phyloP scores from a whole-genome alignment of 2,888 invertebrate genomes.

The Dicyrtomina minuta region DNA sequence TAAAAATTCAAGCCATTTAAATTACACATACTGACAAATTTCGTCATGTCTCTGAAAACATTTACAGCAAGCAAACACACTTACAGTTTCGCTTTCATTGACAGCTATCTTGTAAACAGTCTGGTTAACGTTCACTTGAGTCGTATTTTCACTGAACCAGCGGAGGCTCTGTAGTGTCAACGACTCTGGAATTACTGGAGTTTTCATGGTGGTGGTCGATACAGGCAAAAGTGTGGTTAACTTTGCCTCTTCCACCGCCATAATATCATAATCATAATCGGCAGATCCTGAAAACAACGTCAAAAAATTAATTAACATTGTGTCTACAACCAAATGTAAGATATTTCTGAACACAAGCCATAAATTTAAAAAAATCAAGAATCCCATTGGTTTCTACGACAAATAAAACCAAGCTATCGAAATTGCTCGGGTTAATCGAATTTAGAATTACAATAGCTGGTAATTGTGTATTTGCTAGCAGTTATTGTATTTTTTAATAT shows the following conservation, averaged over 20 bases:
- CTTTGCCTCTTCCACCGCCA: not conserved
- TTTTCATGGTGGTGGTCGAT: not conserved
- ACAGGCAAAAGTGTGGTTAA: not conserved
- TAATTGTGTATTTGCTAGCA: too few species aligned
- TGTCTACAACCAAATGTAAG: too few species aligned
- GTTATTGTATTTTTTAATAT: too few species aligned
- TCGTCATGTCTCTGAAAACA: not conserved
- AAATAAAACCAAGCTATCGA: too few species aligned
- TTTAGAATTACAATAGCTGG: too few species aligned
- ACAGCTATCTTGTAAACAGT: slow-evolving; percentile 33
- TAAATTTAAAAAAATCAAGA: too few species aligned
- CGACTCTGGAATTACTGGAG: not conserved
- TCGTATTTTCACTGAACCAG: slow-evolving; percentile 24
- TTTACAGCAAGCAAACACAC: not conserved
- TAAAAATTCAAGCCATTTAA: not conserved
- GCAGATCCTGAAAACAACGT: not conserved
- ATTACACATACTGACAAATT: not conserved
- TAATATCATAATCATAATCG: not conserved
- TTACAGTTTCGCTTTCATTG: slow-evolving; percentile 31
- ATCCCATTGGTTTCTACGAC: too few species aligned
- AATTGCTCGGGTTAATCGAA: too few species aligned
- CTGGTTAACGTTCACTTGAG: slow-evolving; percentile 33
- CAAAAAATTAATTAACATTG: not conserved
- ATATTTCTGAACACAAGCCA: too few species aligned
- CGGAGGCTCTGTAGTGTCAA: slow-evolving; percentile 29